Conservation (phyloP, 2,797 vertebrate species). For the Coracias cyanogaster region DNA sequence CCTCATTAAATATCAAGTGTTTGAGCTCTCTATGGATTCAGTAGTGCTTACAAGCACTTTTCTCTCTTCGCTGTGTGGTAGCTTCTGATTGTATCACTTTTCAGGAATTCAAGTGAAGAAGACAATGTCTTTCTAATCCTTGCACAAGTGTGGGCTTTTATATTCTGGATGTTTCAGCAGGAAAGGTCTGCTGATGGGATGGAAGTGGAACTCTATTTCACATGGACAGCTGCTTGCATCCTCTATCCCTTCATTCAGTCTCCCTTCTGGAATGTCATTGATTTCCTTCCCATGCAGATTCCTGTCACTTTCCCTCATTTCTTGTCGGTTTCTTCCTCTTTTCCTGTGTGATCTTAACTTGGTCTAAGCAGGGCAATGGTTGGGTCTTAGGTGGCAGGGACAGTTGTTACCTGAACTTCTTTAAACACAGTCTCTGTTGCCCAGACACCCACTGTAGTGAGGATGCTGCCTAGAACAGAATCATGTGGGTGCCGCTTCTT, state of each 20-base stretch:
- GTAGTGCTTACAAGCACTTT: neutral
- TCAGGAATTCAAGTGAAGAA: neutral
- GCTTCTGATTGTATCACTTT: neutral
- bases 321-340: neutral
- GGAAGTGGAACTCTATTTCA: neutral
- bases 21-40: neutral
- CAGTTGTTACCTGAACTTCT: neutral
- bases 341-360: neutral
- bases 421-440: neutral
- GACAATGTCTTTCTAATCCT: neutral
- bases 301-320: neutral
- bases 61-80: neutral
- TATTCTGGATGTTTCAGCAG: neutral
- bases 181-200: neutral
- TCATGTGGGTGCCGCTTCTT: neutral
- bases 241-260: neutral
- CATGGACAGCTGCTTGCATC: neutral
- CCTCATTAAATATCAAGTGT: constrained; percentile 31
- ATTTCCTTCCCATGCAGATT: neutral
- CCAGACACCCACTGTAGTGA: neutral
- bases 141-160: neutral
- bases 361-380: neutral
- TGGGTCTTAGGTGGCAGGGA: neutral
- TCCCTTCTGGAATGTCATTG: neutral
- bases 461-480: neutral